Evolutionary conservation across 2,797 vertebrate genomes (phyloP).

Genomic region (Huso huso): DNA sequence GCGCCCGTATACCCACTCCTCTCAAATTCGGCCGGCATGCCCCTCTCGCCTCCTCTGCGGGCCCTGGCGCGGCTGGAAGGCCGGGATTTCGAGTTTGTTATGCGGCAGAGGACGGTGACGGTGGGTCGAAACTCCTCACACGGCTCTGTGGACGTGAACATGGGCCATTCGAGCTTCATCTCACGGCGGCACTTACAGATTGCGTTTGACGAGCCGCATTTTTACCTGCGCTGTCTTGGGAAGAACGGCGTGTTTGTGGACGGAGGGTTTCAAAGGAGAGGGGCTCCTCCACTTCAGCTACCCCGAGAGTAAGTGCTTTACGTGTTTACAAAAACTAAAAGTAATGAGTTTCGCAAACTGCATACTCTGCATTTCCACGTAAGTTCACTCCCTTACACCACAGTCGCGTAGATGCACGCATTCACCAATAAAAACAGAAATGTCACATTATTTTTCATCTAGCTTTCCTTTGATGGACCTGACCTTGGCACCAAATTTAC

Average conservation of each 20-base stretch:
- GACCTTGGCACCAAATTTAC: too few species aligned
- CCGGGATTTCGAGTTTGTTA: slow-evolving; percentile 94
- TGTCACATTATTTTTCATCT: too few species aligned
- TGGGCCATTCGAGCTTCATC: slow-evolving; percentile 95
- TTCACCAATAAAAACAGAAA: too few species aligned
- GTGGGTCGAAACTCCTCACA: slow-evolving; percentile 95
- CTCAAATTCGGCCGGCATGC: slow-evolving; percentile 33
- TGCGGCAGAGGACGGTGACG: slow-evolving; percentile 87
- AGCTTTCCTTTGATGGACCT: too few species aligned
- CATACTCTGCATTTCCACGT: too few species aligned
- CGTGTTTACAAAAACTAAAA: too few species aligned
- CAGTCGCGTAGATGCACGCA: too few species aligned
- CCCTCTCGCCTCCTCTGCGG: slow-evolving; percentile 30
- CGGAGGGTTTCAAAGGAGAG: slow-evolving; percentile 90
- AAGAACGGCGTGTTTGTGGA: slow-evolving; percentile 98
- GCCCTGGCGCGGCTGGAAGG: slow-evolving; percentile 86
- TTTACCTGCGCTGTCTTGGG: slow-evolving; percentile 87
- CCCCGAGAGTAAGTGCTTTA: slow-evolving; percentile 78
- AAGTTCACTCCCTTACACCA: too few species aligned
- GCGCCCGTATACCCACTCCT: slow-evolving; percentile 52
- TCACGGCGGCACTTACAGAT: slow-evolving; percentile 91
- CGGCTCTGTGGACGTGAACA: slow-evolving; percentile 92
- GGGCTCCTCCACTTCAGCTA: slow-evolving; percentile 77
- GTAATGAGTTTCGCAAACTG: too few species aligned
- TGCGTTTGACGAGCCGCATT: slow-evolving; percentile 75